Evolutionary conservation across 2,888 invertebrate genomes (phyloP).

Genomic region (Drosophila quinaria): DNA sequence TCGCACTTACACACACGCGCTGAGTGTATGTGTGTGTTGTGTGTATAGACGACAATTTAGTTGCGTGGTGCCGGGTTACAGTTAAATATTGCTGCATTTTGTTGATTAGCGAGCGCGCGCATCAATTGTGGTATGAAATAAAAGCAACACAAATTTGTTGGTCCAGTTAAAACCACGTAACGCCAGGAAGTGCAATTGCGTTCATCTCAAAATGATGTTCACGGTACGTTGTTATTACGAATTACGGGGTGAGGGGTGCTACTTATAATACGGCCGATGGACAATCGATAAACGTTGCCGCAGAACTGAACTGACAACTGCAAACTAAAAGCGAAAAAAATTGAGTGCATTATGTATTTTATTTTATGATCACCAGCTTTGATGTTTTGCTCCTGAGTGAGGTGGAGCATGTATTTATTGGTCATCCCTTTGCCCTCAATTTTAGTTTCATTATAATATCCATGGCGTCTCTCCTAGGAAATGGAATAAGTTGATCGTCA

Average conservation of each 20-base stretch:
- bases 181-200: conserved; percentile 39
- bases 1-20: conserved; percentile 32
- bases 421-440: neutral
- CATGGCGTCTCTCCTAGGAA: neutral
- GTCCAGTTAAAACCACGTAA: conserved; percentile 52
- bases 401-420: neutral
- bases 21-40: conserved; percentile 39
- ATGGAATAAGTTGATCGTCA: neutral
- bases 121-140: conserved; percentile 59
- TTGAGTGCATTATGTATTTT: conserved; percentile 10
- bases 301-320: conserved; percentile 19
- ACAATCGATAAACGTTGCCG: conserved; percentile 72
- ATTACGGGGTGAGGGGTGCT: conserved; percentile 39
- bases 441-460: neutral
- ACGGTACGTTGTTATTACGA: conserved; percentile 74
- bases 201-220: conserved; percentile 80
- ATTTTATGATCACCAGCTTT: conserved; percentile 24
- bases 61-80: conserved; percentile 82
- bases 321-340: conserved; percentile 12
- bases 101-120: conserved; percentile 59
- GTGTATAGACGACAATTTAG: conserved; percentile 69
- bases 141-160: conserved; percentile 38
- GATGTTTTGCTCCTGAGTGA: neutral
- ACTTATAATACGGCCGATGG: conserved; percentile 34
- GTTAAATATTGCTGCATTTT: conserved; percentile 61